These are phyloP conservation scores for Hypotaenidia okinawae DNA, from an alignment of 2,797 vertebrate species.

Conservation along the genomic window DNA sequence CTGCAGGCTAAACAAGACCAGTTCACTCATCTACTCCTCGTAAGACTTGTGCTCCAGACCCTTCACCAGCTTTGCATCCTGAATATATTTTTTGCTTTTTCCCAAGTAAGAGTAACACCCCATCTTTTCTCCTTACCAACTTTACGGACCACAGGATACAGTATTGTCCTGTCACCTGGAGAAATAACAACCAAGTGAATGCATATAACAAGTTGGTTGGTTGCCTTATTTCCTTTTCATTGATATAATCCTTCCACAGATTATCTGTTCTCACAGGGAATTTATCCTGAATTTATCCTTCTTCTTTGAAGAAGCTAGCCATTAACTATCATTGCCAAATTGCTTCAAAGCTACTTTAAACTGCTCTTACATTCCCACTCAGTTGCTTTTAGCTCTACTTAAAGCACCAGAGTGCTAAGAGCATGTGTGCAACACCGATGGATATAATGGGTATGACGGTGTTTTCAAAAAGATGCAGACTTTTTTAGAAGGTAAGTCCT, in stretches of 20 bases:
- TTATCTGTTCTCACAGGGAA: not conserved
- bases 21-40: no score
- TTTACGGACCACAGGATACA: not conserved
- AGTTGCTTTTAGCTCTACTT: not conserved
- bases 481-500: not conserved
- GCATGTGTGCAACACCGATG: rapidly evolving
- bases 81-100: not conserved
- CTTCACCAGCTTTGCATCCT: no score
- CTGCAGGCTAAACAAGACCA: no score
- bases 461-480: not conserved
- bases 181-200: not conserved
- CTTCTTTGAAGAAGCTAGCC: not conserved
- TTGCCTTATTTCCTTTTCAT: not conserved
- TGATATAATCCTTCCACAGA: not conserved
- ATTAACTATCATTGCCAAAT: not conserved
- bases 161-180: not conserved
- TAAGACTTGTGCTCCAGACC: no score
- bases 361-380: not conserved
- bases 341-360: not conserved
- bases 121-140: not conserved
- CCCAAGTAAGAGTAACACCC: not conserved
- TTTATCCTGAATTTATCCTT: not conserved
- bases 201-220: rapidly evolving
- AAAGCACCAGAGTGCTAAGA: not conserved
- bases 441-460: rapidly evolving